A percentile compares a stretch with the other conserved stretches of the same genome.
Conservation (phyloP, 2,888 invertebrate species). For the Scaeva pyrastri region DNA sequence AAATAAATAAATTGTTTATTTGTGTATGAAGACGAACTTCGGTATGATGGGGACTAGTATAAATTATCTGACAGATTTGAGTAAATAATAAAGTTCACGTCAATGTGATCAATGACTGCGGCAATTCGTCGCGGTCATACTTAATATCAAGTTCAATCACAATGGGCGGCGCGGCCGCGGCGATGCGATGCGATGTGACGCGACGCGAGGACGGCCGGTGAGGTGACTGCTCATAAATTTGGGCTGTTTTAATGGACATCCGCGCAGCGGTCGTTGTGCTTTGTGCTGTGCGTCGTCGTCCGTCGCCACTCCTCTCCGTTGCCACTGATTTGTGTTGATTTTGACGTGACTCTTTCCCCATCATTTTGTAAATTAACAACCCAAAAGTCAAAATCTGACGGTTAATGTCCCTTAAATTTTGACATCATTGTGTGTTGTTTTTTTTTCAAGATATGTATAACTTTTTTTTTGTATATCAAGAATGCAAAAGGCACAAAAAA, state of each 20-base stretch:
- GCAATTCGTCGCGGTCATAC: conserved; percentile 37
- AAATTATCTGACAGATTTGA: conserved; percentile 7
- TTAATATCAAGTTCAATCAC: conserved; percentile 71
- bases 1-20: no score
- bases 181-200: no score
- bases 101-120: conserved; percentile 55
- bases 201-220: background rate
- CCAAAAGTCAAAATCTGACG: conserved; percentile 50
- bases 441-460: conserved; percentile 3
- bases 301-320: no score
- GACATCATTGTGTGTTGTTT: conserved; percentile 61
- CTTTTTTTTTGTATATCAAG: conserved; percentile 22
- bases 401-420: conserved; percentile 74
- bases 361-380: conserved; percentile 48
- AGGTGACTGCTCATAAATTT: conserved; percentile 53
- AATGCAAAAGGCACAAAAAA: conserved; percentile 13
- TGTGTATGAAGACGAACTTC: background rate
- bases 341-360: conserved; percentile 21
- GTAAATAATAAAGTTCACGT: conserved; percentile 16
- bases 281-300: background rate
- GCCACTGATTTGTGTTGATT: conserved; percentile 21
- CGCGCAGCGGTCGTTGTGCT: conserved; percentile 55
- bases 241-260: conserved; percentile 47
- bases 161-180: no score
- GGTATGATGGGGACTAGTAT: background rate